Evolutionary conservation across 2,113 vertebrate genomes (phyloP).

Genomic region (Microcebus tavaratra): DNA sequence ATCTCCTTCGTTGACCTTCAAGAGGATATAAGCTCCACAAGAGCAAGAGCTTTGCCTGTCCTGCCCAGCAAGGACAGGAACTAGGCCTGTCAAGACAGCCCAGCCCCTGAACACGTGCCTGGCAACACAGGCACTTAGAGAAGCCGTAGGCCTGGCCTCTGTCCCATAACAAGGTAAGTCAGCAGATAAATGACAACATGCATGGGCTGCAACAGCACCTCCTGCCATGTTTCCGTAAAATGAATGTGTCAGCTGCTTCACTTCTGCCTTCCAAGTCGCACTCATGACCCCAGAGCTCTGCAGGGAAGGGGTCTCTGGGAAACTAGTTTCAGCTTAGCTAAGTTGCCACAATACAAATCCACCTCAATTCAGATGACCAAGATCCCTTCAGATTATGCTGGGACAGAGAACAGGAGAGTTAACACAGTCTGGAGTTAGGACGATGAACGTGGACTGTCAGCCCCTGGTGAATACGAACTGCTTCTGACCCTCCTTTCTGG

Average conservation of each 20-base stretch:
- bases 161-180: not conserved
- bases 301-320: not conserved
- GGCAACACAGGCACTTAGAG: not conserved
- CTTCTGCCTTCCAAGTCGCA: not conserved
- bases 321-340: not conserved
- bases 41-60: not conserved
- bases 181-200: not conserved
- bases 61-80: not conserved
- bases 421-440: accelerated
- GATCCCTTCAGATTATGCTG: accelerated
- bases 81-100: not conserved
- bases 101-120: not conserved
- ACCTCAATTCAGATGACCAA: not conserved
- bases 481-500: not conserved
- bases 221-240: accelerated
- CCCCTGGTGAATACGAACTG: not conserved
- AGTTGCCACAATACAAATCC: not conserved
- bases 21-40: not conserved
- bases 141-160: not conserved
- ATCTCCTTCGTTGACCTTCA: not conserved
- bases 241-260: not conserved
- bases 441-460: no score
- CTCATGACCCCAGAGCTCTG: not conserved
- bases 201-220: accelerated
- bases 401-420: not conserved